phyloP scores from a whole-genome alignment of 2,888 invertebrate genomes.

The Dysmachus trigonus region DNA sequence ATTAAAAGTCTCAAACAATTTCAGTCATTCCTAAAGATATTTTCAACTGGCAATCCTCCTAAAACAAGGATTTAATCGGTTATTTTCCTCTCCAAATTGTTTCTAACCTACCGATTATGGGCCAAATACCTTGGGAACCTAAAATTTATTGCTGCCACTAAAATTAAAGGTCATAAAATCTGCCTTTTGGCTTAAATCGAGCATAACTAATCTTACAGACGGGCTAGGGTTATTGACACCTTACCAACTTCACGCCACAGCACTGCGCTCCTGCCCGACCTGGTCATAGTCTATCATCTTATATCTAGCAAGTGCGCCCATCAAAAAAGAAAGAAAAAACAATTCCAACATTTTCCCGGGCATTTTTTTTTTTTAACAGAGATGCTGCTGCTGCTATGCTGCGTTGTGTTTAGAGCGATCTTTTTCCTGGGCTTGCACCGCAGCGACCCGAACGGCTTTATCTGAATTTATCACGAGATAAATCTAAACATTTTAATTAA shows the following conservation, averaged over 20 bases:
- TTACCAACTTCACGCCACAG: not conserved
- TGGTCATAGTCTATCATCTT: not conserved
- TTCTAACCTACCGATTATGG: not conserved
- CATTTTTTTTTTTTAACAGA: not conserved
- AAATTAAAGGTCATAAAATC: constrained; percentile 20
- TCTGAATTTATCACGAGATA: constrained; percentile 30
- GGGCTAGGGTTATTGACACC: not conserved
- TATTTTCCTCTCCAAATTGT: not conserved
- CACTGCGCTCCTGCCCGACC: not conserved
- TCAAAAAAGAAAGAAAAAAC: not conserved
- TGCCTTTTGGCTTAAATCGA: constrained; percentile 4
- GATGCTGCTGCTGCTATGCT: not conserved
- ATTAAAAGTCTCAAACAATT: not conserved
- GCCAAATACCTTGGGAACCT: not conserved
- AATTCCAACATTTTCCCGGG: not conserved
- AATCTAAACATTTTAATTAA: constrained; percentile 35
- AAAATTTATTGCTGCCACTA: not conserved
- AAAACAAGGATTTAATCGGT: not conserved
- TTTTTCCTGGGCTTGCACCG: not conserved
- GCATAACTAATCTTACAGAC: not conserved
- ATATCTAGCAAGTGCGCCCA: not conserved
- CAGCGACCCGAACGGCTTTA: constrained; percentile 17
- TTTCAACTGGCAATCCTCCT: not conserved
- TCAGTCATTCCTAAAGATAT: not conserved
- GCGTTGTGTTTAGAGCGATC: not conserved